Percentiles rank a stretch among this genome's conserved stretches.
These are phyloP conservation scores for Dendrocincla tyrannina DNA, from an alignment of 2,797 vertebrate species.

Conservation along the genomic window DNA sequence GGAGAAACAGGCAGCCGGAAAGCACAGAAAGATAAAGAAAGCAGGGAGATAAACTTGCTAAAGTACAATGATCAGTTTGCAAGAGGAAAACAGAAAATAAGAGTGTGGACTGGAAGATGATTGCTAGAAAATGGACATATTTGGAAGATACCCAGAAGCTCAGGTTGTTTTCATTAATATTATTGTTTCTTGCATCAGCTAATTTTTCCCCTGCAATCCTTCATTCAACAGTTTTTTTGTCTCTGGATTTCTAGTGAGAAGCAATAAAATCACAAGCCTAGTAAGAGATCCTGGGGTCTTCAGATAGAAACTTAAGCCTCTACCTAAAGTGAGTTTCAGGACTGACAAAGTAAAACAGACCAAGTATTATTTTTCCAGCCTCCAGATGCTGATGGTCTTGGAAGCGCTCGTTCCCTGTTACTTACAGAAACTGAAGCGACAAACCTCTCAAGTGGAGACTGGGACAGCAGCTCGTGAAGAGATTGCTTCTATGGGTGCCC, in stretches of 20 bases:
- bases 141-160: background rate
- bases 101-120: background rate
- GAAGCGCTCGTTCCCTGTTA: slow-evolving; percentile 95
- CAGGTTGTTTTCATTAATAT: background rate
- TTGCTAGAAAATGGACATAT: background rate
- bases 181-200: background rate
- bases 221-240: background rate
- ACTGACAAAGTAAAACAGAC: background rate
- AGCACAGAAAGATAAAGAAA: background rate
- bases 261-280: background rate
- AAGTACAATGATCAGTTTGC: background rate
- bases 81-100: background rate
- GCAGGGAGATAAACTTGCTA: background rate
- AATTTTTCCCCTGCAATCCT: background rate
- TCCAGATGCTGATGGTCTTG: slow-evolving; percentile 99
- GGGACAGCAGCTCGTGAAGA: slow-evolving; percentile 94
- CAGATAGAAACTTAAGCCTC: background rate
- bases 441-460: slow-evolving; percentile 89
- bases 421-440: slow-evolving; percentile 92
- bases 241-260: background rate
- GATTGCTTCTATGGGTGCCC: slow-evolving; percentile 91
- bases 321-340: background rate
- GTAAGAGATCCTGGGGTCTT: background rate
- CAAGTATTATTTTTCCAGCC: slow-evolving; percentile 72
- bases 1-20: background rate